Evolutionary conservation across 92 coral and sea anemone genomes (phyloP).

Genomic region (Nematostella vectensis): DNA sequence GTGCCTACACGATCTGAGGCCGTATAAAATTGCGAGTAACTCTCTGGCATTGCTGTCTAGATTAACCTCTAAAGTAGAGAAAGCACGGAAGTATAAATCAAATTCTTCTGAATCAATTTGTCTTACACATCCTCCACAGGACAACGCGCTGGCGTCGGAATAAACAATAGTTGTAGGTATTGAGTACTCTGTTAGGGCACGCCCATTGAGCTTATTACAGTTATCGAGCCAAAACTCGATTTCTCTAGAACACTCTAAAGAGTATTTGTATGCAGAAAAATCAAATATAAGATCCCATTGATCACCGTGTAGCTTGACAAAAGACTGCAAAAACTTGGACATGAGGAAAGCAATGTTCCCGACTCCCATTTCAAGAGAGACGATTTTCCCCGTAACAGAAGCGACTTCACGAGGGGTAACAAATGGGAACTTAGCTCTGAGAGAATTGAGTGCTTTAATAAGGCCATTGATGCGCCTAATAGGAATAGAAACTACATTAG

Average conservation of each 20-base stretch:
- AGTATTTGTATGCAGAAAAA: slow-evolving; percentile 8
- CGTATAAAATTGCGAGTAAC: slow-evolving; percentile 14
- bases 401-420: slow-evolving; percentile 22
- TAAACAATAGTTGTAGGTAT: slow-evolving; percentile 15
- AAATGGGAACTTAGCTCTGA: slow-evolving; percentile 4
- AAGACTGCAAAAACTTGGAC: slow-evolving; percentile 22
- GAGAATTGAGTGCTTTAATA: slow-evolving; percentile 5
- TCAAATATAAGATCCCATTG: slow-evolving; percentile 15
- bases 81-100: slow-evolving; percentile 18
- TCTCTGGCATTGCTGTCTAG: slow-evolving; percentile 35
- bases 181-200: slow-evolving; percentile 1
- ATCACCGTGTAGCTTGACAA: slow-evolving; percentile 2
- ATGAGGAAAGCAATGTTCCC: slow-evolving; percentile 11
- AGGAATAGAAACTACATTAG: slow-evolving; percentile 11
- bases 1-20: slow-evolving; percentile 9
- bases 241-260: slow-evolving; percentile 12
- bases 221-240: slow-evolving; percentile 23
- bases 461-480: background rate
- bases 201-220: slow-evolving; percentile 9
- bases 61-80: slow-evolving; percentile 14
- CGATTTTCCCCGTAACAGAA: slow-evolving; percentile 14
- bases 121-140: slow-evolving; percentile 23
- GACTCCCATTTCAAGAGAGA: slow-evolving; percentile 6
- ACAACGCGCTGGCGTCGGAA: slow-evolving; percentile 27
- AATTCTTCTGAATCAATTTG: slow-evolving; percentile 19